Percentiles rank a stretch among this genome's conserved stretches.
Evolutionary conservation across 2,888 invertebrate species (phyloP).

Genomic region (Mythimna ferrago): DNA sequence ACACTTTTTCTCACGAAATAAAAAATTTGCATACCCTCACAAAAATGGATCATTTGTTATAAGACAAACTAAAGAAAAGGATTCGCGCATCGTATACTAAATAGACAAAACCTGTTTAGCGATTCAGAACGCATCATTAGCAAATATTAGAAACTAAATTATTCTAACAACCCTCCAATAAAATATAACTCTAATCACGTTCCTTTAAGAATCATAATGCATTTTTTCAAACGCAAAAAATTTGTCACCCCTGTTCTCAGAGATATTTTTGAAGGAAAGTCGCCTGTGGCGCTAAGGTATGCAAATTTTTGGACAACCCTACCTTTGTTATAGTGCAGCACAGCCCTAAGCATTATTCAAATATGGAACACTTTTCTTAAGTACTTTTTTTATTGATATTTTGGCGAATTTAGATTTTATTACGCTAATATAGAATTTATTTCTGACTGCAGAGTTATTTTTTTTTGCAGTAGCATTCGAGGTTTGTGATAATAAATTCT

Average conservation of each 20-base stretch:
- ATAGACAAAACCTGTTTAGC: conserved; percentile 88
- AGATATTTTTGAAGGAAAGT: conserved; percentile 70
- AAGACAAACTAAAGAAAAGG: conserved; percentile 70
- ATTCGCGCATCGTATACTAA: conserved; percentile 81
- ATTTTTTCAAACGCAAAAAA: conserved; percentile 30
- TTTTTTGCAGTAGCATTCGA: background rate
- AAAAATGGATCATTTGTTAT: conserved; percentile 78
- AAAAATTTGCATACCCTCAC: conserved; percentile 75
- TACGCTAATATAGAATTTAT: conserved; percentile 10
- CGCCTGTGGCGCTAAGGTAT: conserved; percentile 80
- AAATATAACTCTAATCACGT: conserved; percentile 54
- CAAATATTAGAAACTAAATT: conserved; percentile 58
- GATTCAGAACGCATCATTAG: conserved; percentile 86
- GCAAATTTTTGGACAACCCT: conserved; percentile 79
- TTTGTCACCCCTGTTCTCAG: conserved; percentile 66
- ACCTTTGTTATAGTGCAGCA: conserved; percentile 39
- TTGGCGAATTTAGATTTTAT: conserved; percentile 50
- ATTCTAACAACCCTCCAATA: background rate
- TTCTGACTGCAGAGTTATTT: background rate
- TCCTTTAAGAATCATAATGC: conserved; percentile 44
- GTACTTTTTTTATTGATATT: conserved; percentile 8
- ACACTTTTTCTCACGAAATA: conserved; percentile 80
- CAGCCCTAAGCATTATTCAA: conserved; percentile 37
- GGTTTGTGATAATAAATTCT: conserved; percentile 12
- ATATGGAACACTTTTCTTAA: conserved; percentile 49